Conservation (phyloP, 2,797 vertebrate genomes). For the Chrosomus eos region DNA sequence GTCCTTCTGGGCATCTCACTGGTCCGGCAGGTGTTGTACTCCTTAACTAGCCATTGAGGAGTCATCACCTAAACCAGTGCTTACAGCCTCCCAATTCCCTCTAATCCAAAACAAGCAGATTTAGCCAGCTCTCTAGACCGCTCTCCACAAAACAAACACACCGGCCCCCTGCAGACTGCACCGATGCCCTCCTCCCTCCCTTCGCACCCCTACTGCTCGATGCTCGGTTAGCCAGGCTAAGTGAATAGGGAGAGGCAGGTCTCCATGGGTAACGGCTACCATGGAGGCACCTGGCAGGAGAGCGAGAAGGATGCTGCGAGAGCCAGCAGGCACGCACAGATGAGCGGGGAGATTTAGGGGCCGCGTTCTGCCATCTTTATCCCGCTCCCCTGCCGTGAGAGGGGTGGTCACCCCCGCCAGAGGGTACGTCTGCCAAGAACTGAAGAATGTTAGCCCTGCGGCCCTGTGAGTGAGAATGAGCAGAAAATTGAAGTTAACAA, state of each 20-base stretch:
- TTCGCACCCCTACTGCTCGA: slow-evolving; percentile 61
- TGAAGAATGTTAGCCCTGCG: slow-evolving; percentile 69
- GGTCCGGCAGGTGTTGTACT: slow-evolving; percentile 61
- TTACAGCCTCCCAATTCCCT: slow-evolving; percentile 70
- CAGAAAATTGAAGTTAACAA: slow-evolving; percentile 85
- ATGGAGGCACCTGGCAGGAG: slow-evolving; percentile 74
- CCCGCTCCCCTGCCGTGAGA: slow-evolving; percentile 40
- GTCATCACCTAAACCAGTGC: slow-evolving; percentile 56
- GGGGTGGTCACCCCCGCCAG: slow-evolving; percentile 60
- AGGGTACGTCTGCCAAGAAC: slow-evolving; percentile 72
- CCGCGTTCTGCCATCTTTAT: slow-evolving; percentile 33
- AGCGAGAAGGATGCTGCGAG: slow-evolving; percentile 64
- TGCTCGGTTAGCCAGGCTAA: slow-evolving; percentile 69
- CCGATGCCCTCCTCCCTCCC: slow-evolving; percentile 63
- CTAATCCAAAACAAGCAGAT: slow-evolving; percentile 74
- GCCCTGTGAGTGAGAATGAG: slow-evolving; percentile 70
- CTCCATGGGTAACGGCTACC: slow-evolving; percentile 74
- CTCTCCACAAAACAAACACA: slow-evolving; percentile 70
- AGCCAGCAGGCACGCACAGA: slow-evolving; percentile 57
- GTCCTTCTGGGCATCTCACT: slow-evolving; percentile 36
- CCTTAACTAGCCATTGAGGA: slow-evolving; percentile 53
- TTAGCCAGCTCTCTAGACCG: slow-evolving; percentile 55
- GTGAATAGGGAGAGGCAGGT: slow-evolving; percentile 69
- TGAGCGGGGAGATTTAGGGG: slow-evolving; percentile 49
- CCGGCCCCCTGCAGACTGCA: slow-evolving; percentile 67